Percentiles rank a stretch among this genome's conserved stretches.
These are phyloP conservation scores for Beris morrisii DNA, from an alignment of 2,888 invertebrate species.

Conservation along the genomic window DNA sequence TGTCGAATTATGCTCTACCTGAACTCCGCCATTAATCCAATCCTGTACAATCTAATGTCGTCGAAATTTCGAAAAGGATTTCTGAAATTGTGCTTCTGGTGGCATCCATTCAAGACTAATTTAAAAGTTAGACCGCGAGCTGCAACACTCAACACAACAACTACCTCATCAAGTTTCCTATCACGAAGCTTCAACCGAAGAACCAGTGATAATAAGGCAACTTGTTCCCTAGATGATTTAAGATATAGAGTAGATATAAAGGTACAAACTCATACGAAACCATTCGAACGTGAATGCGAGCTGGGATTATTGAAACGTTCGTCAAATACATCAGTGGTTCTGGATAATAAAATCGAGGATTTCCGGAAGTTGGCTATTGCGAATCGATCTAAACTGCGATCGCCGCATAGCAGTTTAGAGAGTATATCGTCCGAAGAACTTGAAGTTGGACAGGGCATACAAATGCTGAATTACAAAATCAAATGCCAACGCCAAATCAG, in stretches of 20 bases:
- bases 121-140: constrained; percentile 57
- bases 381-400: constrained; percentile 28
- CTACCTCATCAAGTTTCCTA: constrained; percentile 61
- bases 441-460: constrained; percentile 17
- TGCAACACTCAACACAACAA: constrained; percentile 62
- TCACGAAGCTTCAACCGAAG: constrained; percentile 64
- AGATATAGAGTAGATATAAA: constrained; percentile 14
- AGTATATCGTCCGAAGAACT: constrained; percentile 18
- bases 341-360: constrained; percentile 16
- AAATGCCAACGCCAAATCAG: too few relatives aligned
- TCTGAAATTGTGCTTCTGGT: constrained; percentile 66
- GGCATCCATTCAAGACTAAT: constrained; percentile 51
- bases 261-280: constrained; percentile 7
- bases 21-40: constrained; percentile 88
- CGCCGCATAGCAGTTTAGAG: constrained; percentile 21
- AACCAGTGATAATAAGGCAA: constrained; percentile 55
- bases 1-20: constrained; percentile 84
- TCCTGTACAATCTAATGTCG: constrained; percentile 90
- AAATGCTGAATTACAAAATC: too few relatives aligned
- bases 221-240: constrained; percentile 36
- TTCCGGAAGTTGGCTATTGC: constrained; percentile 29
- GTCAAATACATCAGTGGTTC: not conserved
- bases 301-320: constrained; percentile 19
- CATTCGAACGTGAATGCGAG: constrained; percentile 29
- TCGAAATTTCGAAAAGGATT: constrained; percentile 86